A percentile compares a stretch with the other conserved stretches of the same genome.
phyloP scores from a whole-genome alignment of 2,888 invertebrate genomes.

The Parnassius mnemosyne region DNA sequence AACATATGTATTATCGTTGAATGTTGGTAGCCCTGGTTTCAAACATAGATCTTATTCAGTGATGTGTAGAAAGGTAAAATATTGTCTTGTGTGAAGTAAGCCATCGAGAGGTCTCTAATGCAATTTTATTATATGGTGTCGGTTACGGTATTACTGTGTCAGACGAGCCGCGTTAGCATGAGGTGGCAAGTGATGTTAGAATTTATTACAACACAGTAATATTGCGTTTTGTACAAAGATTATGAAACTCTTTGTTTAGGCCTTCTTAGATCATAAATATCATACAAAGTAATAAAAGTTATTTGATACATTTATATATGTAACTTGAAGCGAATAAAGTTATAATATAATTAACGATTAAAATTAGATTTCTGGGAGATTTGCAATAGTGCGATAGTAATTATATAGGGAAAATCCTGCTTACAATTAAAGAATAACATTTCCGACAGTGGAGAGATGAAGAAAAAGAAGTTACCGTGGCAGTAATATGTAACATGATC shows the following conservation, averaged over 20 bases:
- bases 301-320: constrained; percentile 8
- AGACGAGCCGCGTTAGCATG: constrained; percentile 33
- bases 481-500: no score
- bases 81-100: constrained; percentile 46
- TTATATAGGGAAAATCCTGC: no score
- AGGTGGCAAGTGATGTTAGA: constrained; percentile 29
- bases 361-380: not conserved
- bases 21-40: constrained; percentile 3
- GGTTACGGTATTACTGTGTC: constrained; percentile 49
- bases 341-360: not conserved
- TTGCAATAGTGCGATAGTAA: no score
- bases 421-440: no score
- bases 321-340: not conserved
- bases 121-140: constrained; percentile 43
- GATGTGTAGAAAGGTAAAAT: constrained; percentile 59
- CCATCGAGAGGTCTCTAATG: constrained; percentile 46
- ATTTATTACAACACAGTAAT: constrained; percentile 22
- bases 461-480: no score
- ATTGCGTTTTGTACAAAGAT: constrained; percentile 14
- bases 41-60: constrained; percentile 50
- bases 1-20: no score
- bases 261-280: constrained; percentile 5
- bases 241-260: constrained; percentile 21
- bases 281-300: constrained; percentile 7
- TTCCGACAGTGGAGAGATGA: no score